Conservation (phyloP, 2,113 vertebrate species). For the Dromaius novaehollandiae region DNA sequence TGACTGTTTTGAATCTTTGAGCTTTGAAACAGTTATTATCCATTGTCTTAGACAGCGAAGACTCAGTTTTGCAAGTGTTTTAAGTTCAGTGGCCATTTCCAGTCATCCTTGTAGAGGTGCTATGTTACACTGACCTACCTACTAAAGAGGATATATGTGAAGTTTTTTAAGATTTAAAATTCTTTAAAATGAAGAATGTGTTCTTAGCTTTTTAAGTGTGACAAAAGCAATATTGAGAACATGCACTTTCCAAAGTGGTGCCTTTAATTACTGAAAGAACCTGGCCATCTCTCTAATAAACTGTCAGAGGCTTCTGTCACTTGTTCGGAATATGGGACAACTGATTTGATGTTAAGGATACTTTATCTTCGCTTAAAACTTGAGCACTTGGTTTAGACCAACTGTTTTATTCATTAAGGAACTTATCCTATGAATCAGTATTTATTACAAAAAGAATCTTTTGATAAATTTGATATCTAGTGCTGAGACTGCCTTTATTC, state of each 20-base stretch:
- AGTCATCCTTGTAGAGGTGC: not conserved
- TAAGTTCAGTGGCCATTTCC: not conserved
- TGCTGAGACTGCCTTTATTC: not conserved
- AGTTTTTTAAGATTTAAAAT: not conserved
- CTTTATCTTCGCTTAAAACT: not conserved
- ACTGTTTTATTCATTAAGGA: not conserved
- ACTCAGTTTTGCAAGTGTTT: not conserved
- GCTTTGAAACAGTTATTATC: not conserved
- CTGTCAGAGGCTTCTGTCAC: not conserved
- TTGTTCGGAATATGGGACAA: not conserved
- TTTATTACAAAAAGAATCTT: not conserved
- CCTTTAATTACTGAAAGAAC: not conserved
- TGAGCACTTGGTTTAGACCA: not conserved
- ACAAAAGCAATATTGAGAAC: not conserved
- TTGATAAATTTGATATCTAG: not conserved
- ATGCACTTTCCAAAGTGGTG: not conserved
- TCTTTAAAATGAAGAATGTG: not conserved
- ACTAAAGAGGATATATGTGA: not conserved
- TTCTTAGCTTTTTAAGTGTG: not conserved
- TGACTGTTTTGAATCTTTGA: not conserved
- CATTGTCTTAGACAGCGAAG: not conserved
- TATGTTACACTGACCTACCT: not conserved
- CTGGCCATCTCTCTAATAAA: not conserved
- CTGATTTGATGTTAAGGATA: not conserved
- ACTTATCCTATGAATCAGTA: not conserved